Conservation (phyloP, 37 sponge, comb jelly and placozoan species). For the Ianthella basta region DNA sequence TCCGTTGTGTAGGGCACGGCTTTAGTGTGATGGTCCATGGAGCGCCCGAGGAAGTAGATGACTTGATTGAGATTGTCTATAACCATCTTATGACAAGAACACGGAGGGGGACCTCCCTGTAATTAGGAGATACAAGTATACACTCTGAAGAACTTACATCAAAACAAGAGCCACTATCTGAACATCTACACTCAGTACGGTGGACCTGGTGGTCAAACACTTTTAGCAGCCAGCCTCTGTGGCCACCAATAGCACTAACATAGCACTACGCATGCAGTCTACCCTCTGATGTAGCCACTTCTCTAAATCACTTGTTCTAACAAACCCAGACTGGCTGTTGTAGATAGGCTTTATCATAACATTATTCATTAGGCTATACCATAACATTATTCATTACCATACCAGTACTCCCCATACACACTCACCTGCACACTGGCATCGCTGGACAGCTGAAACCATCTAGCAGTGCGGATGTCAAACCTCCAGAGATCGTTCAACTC, state of each 20-base stretch:
- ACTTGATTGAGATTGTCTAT: slow-evolving; percentile 50
- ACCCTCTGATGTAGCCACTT: too few relatives aligned
- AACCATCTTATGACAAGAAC: slow-evolving; percentile 88
- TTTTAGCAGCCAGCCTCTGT: too few relatives aligned
- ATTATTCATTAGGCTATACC: too few relatives aligned
- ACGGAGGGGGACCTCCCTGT: slow-evolving; percentile 60
- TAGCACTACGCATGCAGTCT: too few relatives aligned
- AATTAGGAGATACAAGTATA: not conserved
- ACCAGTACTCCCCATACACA: not conserved
- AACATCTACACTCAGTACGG: slow-evolving; percentile 6
- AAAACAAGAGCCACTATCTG: too few relatives aligned
- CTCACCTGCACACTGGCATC: slow-evolving; percentile 64
- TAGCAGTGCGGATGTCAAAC: slow-evolving; percentile 33
- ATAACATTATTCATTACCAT: too few relatives aligned
- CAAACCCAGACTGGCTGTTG: too few relatives aligned
- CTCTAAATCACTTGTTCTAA: too few relatives aligned
- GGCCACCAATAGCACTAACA: too few relatives aligned
- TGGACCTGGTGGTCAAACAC: too few relatives aligned
- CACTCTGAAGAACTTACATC: not conserved
- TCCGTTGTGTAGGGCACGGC: not conserved
- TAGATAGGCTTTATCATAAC: too few relatives aligned
- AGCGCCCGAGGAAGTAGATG: slow-evolving; percentile 77
- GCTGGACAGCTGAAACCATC: slow-evolving; percentile 67
- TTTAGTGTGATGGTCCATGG: slow-evolving; percentile 36
- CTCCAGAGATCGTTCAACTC: slow-evolving; percentile 88